These are phyloP conservation scores for Eupithecia pulchellata DNA, from an alignment of 2,888 invertebrate genomes.

Conservation along the genomic window DNA sequence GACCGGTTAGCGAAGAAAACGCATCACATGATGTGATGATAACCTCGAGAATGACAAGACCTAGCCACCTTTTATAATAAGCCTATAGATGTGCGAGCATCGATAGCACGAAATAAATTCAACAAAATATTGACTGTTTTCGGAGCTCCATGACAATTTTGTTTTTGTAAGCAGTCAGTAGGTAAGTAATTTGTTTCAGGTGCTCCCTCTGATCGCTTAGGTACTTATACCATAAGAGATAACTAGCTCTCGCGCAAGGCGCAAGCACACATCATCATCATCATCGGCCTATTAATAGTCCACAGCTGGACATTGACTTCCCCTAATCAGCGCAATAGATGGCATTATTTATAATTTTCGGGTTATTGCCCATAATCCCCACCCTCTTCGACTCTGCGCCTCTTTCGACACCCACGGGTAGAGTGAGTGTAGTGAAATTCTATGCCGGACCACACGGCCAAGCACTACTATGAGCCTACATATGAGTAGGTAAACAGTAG, in stretches of 20 bases:
- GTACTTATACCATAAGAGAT: neutral
- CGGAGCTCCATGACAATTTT: neutral
- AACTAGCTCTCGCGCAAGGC: neutral
- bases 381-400: no score
- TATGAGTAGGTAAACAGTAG: no score
- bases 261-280: neutral
- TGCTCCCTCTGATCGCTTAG: neutral
- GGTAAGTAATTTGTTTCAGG: neutral
- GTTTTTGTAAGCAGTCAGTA: neutral
- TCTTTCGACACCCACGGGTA: no score
- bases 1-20: slow-evolving; percentile 4
- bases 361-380: no score
- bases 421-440: no score
- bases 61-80: neutral
- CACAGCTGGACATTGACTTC: no score
- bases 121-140: neutral
- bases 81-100: neutral
- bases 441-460: no score
- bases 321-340: no score
- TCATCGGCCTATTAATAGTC: no score
- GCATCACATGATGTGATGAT: neutral
- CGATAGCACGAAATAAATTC: neutral
- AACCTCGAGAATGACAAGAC: neutral
- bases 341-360: no score
- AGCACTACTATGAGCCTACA: no score